Evolutionary conservation across 2,113 vertebrate species (phyloP).

Genomic region (Brachirus orientalis): DNA sequence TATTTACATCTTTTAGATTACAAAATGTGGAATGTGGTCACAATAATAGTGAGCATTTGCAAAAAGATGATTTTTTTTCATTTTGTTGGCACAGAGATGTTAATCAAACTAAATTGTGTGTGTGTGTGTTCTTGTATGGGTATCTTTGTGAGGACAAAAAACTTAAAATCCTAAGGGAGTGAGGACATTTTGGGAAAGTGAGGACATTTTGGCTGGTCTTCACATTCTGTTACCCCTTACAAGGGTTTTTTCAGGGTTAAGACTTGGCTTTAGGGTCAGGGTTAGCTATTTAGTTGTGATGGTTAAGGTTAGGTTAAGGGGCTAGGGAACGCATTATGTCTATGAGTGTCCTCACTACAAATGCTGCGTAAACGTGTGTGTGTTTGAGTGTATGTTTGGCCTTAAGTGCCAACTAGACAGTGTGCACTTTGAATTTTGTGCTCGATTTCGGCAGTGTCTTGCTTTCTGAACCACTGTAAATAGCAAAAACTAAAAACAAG

Average conservation of each 20-base stretch:
- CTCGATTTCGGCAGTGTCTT: constrained; percentile 75
- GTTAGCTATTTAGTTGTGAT: no score
- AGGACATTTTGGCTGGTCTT: no score
- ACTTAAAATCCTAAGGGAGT: no score
- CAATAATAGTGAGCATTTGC: constrained; percentile 37
- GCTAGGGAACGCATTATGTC: no score
- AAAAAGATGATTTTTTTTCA: not conserved
- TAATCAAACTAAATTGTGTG: not conserved
- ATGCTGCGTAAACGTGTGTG: no score
- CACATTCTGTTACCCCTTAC: no score
- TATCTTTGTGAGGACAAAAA: no score
- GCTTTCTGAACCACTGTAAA: constrained; percentile 46
- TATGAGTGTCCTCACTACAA: no score
- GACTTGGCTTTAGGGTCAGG: no score
- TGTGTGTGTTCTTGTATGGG: constrained; percentile 6
- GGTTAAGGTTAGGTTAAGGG: no score
- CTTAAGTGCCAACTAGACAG: constrained; percentile 37
- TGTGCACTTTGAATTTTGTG: constrained; percentile 72
- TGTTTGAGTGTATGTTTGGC: constrained; percentile 10
- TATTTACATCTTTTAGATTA: constrained; percentile 74
- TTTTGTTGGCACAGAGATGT: constrained; percentile 44
- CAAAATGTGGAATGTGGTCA: constrained; percentile 75
- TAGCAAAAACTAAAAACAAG: constrained; percentile 26
- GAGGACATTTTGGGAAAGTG: no score
- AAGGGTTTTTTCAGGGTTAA: no score